Conservation (phyloP, 2,797 vertebrate species). For the Allobates femoralis region DNA sequence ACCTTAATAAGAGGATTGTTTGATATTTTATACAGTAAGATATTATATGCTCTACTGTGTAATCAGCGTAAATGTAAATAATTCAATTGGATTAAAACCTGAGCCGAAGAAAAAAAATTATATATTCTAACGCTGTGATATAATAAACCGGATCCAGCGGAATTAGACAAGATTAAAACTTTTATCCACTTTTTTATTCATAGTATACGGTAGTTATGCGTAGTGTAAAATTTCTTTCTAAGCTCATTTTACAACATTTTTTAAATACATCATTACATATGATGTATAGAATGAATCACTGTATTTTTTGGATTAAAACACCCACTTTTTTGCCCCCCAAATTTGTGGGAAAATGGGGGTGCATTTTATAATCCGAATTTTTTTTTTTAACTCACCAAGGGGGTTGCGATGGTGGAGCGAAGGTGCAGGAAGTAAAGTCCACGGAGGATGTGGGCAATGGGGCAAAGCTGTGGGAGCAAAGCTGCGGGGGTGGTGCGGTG, state of each 20-base stretch:
- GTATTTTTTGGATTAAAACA: no score
- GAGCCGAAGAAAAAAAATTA: not conserved
- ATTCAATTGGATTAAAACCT: slow-evolving; percentile 45
- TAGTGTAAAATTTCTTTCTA: not conserved
- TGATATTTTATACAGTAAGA: slow-evolving; percentile 33
- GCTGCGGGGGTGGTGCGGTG: no score
- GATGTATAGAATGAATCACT: no score
- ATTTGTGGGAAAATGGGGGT: no score
- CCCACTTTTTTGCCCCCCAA: no score
- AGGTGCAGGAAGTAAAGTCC: no score
- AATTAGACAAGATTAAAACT: slow-evolving; percentile 9
- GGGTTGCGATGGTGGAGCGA: no score
- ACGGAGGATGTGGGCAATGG: no score
- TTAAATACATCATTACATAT: no score
- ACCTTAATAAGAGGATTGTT: slow-evolving; percentile 48
- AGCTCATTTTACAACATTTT: not conserved
- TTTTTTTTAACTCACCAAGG: no score
- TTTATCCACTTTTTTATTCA: not conserved
- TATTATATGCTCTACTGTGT: slow-evolving; percentile 6
- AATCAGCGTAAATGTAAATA: slow-evolving; percentile 40
- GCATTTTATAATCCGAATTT: no score
- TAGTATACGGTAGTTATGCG: not conserved
- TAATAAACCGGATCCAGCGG: not conserved
- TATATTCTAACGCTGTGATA: slow-evolving; percentile 1
- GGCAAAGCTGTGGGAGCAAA: no score